These are phyloP conservation scores for Anticlea derivata DNA, from an alignment of 2,888 invertebrate genomes.

Conservation along the genomic window DNA sequence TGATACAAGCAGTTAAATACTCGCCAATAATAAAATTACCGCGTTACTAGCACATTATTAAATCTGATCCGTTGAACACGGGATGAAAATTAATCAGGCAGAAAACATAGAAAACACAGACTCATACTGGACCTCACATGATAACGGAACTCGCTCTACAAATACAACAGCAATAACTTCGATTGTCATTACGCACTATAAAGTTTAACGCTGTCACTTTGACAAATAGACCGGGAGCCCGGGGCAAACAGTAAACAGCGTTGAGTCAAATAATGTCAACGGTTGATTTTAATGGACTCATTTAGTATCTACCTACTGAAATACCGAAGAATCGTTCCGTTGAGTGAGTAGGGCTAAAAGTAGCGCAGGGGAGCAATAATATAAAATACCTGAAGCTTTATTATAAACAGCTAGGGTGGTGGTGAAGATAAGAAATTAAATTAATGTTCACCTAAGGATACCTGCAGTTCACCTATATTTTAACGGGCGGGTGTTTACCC, in stretches of 20 bases:
- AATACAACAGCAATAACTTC: slow-evolving; percentile 12
- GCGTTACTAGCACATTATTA: no score
- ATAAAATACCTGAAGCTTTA: background rate
- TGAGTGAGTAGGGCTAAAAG: slow-evolving; percentile 2
- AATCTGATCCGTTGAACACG: no score
- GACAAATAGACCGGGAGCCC: slow-evolving; percentile 26
- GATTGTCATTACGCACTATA: slow-evolving; percentile 22
- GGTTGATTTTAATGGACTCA: slow-evolving; percentile 11
- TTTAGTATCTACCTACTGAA: slow-evolving; percentile 5
- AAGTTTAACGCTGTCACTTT: slow-evolving; percentile 21
- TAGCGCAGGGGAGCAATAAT: slow-evolving; percentile 1
- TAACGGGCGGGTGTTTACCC: no score
- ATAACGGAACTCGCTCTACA: no score
- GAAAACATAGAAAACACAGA: no score
- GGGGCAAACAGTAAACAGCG: slow-evolving; percentile 18
- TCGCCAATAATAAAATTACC: no score
- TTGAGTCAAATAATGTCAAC: slow-evolving; percentile 6
- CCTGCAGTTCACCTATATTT: no score
- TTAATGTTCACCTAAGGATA: background rate
- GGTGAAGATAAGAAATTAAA: background rate
- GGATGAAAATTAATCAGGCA: no score
- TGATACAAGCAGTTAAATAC: no score
- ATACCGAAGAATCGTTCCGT: background rate
- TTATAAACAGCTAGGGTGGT: background rate
- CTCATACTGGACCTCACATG: no score